These are phyloP conservation scores for Lycodopsis pacificus DNA, from an alignment of 2,797 vertebrate genomes.

Conservation along the genomic window DNA sequence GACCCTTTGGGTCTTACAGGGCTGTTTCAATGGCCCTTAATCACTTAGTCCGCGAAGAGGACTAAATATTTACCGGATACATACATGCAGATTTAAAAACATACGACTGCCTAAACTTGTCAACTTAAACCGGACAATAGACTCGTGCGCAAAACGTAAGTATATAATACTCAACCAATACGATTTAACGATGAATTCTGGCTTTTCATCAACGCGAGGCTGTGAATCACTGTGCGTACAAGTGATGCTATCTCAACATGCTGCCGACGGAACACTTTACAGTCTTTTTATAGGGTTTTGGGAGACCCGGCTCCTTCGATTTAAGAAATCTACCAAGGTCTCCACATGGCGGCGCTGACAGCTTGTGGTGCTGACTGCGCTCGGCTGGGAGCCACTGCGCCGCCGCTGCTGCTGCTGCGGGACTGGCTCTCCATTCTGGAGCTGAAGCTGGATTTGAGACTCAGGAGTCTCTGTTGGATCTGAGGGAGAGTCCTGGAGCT, in stretches of 20 bases:
- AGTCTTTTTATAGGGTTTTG: conserved; percentile 11
- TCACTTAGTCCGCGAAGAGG: conserved; percentile 76
- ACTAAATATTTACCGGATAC: conserved; percentile 81
- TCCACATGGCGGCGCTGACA: conserved; percentile 72
- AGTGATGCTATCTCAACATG: conserved; percentile 25
- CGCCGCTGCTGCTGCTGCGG: conserved; percentile 31
- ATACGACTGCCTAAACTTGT: conserved; percentile 79
- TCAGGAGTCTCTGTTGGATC: conserved; percentile 74
- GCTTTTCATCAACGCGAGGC: conserved; percentile 57
- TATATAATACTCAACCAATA: conserved; percentile 82
- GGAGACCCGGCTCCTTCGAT: background rate
- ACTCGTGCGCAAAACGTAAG: conserved; percentile 74
- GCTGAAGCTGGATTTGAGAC: conserved; percentile 69
- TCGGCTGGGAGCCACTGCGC: conserved; percentile 24
- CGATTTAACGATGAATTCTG: conserved; percentile 61
- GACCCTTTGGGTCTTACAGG: conserved; percentile 87
- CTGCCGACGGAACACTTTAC: conserved; percentile 5
- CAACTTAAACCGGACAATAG: conserved; percentile 74
- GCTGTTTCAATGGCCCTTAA: conserved; percentile 81
- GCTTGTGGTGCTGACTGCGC: conserved; percentile 36
- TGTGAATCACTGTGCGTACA: conserved; percentile 49
- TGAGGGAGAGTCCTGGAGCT: conserved; percentile 65
- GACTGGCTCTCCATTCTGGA: conserved; percentile 54
- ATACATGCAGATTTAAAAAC: conserved; percentile 83
- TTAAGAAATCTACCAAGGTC: conserved; percentile 75